Evolutionary conservation across 2,797 vertebrate species (phyloP), one percentile per base, ranked within the genome.

Genomic region (Podarcis lilfordi): DNA sequence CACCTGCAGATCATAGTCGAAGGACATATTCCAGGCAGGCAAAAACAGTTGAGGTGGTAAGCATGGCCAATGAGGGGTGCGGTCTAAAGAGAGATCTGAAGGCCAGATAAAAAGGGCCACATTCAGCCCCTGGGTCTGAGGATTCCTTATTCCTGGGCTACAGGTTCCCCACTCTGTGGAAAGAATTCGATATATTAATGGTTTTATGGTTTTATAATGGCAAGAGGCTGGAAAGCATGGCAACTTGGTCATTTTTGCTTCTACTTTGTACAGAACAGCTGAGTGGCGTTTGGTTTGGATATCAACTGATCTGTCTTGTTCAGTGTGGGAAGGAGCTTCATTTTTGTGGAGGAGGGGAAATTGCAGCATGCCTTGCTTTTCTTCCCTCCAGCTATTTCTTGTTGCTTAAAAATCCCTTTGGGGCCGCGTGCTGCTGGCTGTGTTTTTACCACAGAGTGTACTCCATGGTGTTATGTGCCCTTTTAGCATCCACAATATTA

Each of bases 401-500:
- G 64, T 80, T 69, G 21, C 45, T 72, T 72, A 72, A 80, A 86
- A 72, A 71, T 59, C 66, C 77, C 85, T 72, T 72, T 80, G 85
- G 77, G 66, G 15, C 27, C 21, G 21, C 32, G 59, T 40, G 35
- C n/a, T 80, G 25, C 66, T 80, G 76, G n/a, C 76, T 80, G 15
- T 72, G 9, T 80, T 55, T 72, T 32, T 37, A 37, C 66, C 32
- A 35, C 66, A 80, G 32, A 86, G 32, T 78, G 4, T 17, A 37
- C 66, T 72, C 32, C 59, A 23, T 72, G 23, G 77, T 80, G 45
- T 59, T 86, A 29, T 55, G 43, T 59, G 32, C 68, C 85, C 78
- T 80, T 86, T 71, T 37, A n/a, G 10, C 78, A 78, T 45, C 61
- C 75, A 78, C 84, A 86, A 78, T 78, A 78, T 86, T 50, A 86